Conservation (phyloP, 2,113 vertebrate genomes). For the Proterorhinus semilunaris region DNA sequence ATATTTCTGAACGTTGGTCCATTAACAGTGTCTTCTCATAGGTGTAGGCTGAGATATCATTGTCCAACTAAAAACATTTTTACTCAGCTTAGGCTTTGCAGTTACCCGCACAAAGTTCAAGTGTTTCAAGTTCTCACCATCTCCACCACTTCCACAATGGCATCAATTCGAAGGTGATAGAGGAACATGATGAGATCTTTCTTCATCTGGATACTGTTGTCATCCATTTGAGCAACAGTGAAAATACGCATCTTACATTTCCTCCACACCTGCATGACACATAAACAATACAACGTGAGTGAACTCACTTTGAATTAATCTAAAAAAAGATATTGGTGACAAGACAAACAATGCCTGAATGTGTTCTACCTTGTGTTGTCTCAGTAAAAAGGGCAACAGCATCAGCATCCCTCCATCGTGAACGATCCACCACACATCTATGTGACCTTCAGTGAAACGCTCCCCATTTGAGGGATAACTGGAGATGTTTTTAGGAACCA, state of each 20-base stretch:
- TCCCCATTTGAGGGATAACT: slow-evolving; percentile 95
- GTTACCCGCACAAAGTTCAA: neutral
- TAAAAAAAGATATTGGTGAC: neutral
- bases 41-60: slow-evolving; percentile 95
- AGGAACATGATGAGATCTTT: slow-evolving; percentile 96
- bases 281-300: neutral
- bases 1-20: slow-evolving; percentile 96
- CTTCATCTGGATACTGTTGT: slow-evolving; percentile 99
- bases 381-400: slow-evolving; percentile 96
- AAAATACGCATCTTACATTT: slow-evolving; percentile 99
- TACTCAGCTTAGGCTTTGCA: neutral
- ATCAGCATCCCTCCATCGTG: slow-evolving; percentile 98
- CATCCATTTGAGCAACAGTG: slow-evolving; percentile 97
- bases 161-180: slow-evolving; percentile 93
- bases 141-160: slow-evolving; percentile 96
- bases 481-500: slow-evolving; percentile 94
- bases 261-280: slow-evolving; percentile 86
- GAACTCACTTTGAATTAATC: neutral
- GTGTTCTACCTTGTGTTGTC: slow-evolving; percentile 90
- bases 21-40: slow-evolving; percentile 97
- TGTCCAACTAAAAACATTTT: slow-evolving; percentile 79
- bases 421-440: slow-evolving; percentile 98
- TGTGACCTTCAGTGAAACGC: slow-evolving; percentile 94
- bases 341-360: neutral
- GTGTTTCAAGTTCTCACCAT: slow-evolving; percentile 81